phyloP scores from a whole-genome alignment of 1,140 invertebrate genomes.

The Hyles euphorbiae region DNA sequence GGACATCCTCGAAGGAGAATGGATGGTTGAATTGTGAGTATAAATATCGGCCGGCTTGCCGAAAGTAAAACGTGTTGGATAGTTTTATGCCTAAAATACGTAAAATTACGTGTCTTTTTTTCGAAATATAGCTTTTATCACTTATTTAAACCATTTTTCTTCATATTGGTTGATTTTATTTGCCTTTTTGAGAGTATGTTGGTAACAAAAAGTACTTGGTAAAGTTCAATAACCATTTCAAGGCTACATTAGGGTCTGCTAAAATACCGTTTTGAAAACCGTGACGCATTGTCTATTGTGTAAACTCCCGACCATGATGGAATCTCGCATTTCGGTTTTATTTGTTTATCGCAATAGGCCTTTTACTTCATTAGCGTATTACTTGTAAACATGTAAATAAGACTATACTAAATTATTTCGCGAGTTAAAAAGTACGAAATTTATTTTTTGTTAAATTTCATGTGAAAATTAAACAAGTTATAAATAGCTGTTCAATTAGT shows the following conservation, averaged over 20 bases:
- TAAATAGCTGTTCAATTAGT: no score
- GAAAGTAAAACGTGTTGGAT: constrained; percentile 57
- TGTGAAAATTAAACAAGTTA: no score
- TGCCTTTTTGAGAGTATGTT: not conserved
- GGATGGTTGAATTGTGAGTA: constrained; percentile 73
- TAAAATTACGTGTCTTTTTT: no score
- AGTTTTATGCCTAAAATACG: constrained; percentile 11
- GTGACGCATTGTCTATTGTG: constrained; percentile 38
- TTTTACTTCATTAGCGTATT: no score
- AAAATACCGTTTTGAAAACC: constrained; percentile 44
- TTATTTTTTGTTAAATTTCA: no score
- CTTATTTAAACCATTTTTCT: no score
- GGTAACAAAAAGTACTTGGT: not conserved
- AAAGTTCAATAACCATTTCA: constrained; percentile 51
- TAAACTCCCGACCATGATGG: constrained; percentile 1
- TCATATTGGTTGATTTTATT: no score
- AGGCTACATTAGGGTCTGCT: constrained; percentile 40
- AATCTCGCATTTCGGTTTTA: not conserved
- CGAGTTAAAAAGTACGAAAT: no score
- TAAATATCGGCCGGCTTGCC: constrained; percentile 37
- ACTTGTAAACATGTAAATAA: no score
- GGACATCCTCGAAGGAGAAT: constrained; percentile 64
- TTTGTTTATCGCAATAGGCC: not conserved
- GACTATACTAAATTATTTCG: no score
- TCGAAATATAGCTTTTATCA: no score